These are phyloP conservation scores for Diloba caeruleocephala DNA, from an alignment of 2,888 invertebrate species.

Conservation along the genomic window DNA sequence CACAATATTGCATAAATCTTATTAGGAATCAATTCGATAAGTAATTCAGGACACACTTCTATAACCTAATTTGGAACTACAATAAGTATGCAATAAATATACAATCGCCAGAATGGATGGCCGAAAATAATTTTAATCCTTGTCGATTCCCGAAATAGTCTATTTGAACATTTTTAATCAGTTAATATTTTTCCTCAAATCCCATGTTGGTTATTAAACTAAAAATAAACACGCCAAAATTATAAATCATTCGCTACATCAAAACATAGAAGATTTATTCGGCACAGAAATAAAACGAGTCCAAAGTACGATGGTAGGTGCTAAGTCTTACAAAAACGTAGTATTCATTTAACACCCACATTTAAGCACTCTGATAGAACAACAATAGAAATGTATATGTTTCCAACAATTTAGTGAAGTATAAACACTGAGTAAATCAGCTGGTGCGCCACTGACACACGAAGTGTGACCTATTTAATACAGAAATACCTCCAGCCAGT, in stretches of 20 bases:
- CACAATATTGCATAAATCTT: no score
- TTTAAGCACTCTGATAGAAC: slow-evolving; percentile 28
- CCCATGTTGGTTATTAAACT: slow-evolving; percentile 29
- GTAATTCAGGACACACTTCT: no score
- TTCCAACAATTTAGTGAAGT: slow-evolving; percentile 35
- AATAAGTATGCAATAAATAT: no score
- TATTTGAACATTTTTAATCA: slow-evolving; percentile 8
- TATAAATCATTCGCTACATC: slow-evolving; percentile 33
- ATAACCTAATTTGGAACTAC: not conserved
- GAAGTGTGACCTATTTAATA: slow-evolving; percentile 62
- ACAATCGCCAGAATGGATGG: not conserved
- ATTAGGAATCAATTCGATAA: no score
- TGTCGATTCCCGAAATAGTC: slow-evolving; percentile 8
- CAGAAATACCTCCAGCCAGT: slow-evolving; percentile 52
- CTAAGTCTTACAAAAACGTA: slow-evolving; percentile 2
- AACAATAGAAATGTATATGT: slow-evolving; percentile 25
- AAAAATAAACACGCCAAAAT: slow-evolving; percentile 22
- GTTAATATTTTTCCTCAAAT: slow-evolving; percentile 26
- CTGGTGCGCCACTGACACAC: slow-evolving; percentile 64
- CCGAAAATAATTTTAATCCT: slow-evolving; percentile 12
- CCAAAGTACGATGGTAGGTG: slow-evolving; percentile 1
- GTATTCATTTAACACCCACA: slow-evolving; percentile 32
- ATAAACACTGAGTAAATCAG: slow-evolving; percentile 64
- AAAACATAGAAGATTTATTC: slow-evolving; percentile 30
- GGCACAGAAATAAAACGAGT: slow-evolving; percentile 14